A percentile compares a stretch with the other conserved stretches of the same genome.
phyloP scores from a whole-genome alignment of 2,797 vertebrate species.

The Cryptoblepharus egeriae region DNA sequence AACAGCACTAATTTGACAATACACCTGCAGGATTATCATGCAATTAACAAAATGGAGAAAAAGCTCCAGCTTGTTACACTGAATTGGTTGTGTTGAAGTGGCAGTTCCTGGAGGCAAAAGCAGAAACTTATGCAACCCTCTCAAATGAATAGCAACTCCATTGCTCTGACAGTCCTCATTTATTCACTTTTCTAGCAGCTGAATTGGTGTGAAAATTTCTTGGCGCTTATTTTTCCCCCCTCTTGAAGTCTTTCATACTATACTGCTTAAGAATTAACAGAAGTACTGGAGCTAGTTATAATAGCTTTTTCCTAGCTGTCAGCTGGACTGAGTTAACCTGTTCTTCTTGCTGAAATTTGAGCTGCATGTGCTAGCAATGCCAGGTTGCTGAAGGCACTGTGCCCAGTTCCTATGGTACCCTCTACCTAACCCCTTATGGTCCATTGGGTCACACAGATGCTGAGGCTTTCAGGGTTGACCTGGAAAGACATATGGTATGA shows the following conservation, averaged over 20 bases:
- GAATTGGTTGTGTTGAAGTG: constrained; percentile 29
- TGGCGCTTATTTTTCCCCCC: not conserved
- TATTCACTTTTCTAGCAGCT: constrained; percentile 23
- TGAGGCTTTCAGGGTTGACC: too few relatives aligned
- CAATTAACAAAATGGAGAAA: constrained; percentile 9
- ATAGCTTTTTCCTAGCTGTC: not conserved
- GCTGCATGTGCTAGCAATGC: too few relatives aligned
- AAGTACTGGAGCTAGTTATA: not conserved
- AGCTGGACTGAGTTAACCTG: constrained; percentile 5
- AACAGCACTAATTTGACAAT: constrained; percentile 34
- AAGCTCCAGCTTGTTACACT: constrained; percentile 15
- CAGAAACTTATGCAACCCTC: constrained; percentile 11
- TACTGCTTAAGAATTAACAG: constrained; percentile 8
- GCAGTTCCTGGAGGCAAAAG: constrained; percentile 15
- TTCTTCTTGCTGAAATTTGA: not conserved
- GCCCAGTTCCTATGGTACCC: too few relatives aligned
- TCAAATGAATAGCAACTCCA: constrained; percentile 17
- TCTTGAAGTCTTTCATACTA: not conserved
- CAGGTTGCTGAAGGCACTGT: too few relatives aligned
- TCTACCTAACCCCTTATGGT: too few relatives aligned
- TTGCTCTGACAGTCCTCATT: not conserved
- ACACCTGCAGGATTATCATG: constrained; percentile 18
- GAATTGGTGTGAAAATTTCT: constrained; percentile 34
- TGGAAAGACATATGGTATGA: too few relatives aligned
- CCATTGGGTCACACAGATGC: too few relatives aligned